These are phyloP conservation scores for Brachypodius melanocephalos DNA, from an alignment of 2,113 vertebrate species.

Conservation along the genomic window DNA sequence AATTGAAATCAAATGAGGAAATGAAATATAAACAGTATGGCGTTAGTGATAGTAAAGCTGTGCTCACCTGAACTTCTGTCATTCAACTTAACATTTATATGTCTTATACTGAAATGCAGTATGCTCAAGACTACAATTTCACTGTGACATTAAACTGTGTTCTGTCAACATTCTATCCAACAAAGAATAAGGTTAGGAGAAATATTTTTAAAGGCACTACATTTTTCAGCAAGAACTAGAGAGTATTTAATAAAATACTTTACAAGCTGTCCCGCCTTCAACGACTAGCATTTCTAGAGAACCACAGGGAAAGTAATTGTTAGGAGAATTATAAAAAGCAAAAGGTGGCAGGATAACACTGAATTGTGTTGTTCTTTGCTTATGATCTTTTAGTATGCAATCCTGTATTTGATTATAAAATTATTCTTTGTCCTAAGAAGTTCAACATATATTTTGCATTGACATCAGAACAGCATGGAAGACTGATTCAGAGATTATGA, in stretches of 20 bases:
- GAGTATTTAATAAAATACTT: background rate
- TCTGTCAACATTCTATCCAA: background rate
- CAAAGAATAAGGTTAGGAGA: background rate
- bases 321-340: background rate
- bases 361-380: background rate
- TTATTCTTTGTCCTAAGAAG: background rate
- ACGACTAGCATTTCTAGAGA: background rate
- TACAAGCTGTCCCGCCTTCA: background rate
- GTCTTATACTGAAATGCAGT: slow-evolving; percentile 21
- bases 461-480: background rate
- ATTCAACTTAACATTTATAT: background rate
- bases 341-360: background rate
- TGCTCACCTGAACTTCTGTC: background rate
- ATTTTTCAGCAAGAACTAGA: background rate
- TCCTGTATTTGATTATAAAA: background rate
- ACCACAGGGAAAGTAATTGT: background rate
- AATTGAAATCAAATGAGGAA: background rate
- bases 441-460: background rate
- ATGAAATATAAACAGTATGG: background rate
- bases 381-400: background rate
- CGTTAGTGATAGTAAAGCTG: background rate
- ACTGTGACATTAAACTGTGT: slow-evolving; percentile 4
- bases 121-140: slow-evolving; percentile 33
- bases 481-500: background rate
- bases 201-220: slow-evolving; percentile 2